Evolutionary conservation across 2,888 invertebrate species (phyloP), one percentile per base, ranked within the genome.

Genomic region (Acanthosoma haemorrhoidale): DNA sequence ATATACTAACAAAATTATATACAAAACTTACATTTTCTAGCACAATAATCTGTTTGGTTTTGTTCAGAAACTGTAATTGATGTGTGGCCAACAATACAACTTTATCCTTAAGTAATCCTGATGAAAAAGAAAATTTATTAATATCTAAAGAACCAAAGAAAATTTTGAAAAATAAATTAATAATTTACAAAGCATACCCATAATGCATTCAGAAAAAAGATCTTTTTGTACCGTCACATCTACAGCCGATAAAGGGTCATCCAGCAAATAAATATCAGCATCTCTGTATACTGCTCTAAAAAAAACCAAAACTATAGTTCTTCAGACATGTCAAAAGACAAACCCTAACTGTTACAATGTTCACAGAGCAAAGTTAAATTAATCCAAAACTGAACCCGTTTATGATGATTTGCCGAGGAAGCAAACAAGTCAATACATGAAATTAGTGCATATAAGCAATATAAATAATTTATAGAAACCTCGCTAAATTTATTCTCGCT

Each of bases 41-140:
- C 67, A 89, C 82, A 73, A 89, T 80, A 60, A 90, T 84, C 71
- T 82, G 82, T 78, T 88, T 86, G 0, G 86, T 88, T n/a, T 82
- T 77, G 75, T 85, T 85, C 31, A 90, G 82, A 76, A 88, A 90
- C 77, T 94, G 93, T 25, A 92, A 80, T 78, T 94, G 93, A 79
- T 94, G 93, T 0, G 94, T 94, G 71, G 92, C 89, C 9, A 94
- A 84, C 73, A 93, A 84, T 29, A 89, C 83, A 2, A 90, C 88
- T 77, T 88, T 86, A 72, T 86, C 81, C 13, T 82, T 80, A 71
- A 93, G 81, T 76, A 85, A 86, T 0, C 84, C 85, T 74, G 71
- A 51, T 72, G 57, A 4, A 15, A 9, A 36, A 9, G 36, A 36
- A 36, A 9, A 36, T 36, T 9, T 36, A 36, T 36, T 9, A 9